Evolutionary conservation across 2,113 vertebrate species (phyloP), one percentile per base, ranked within the genome.

Genomic region (Gasterosteus nipponicus): DNA sequence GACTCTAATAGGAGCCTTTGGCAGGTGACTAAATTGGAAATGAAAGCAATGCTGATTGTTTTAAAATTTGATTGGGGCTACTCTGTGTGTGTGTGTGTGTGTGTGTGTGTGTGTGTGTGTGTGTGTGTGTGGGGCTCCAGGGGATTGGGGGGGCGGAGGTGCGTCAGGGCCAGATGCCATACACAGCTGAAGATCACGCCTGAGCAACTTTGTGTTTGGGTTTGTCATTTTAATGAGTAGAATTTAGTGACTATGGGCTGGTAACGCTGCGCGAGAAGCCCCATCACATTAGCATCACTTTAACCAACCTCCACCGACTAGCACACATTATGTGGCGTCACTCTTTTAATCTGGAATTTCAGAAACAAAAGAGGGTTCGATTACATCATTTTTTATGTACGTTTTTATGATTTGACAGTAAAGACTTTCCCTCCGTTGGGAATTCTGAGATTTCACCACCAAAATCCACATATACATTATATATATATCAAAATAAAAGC

Each of bases 221-320:
- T 94, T 94, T 94, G 93, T 94, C 94, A 93, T 92, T 93, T 94
- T 95, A 95, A 95, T 95, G 94, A 94, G 93, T 90, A 94, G 91
- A 94, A 94, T 94, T 95, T 94, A 95, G 94, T 93, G 93, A 93
- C 92, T 93, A 80, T 91, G 84, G 90, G 91, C 92, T 89, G 90
- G 87, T 91, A 90, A 89, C 89, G 82, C 92, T 83, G 88, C 85
- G 86, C 89, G 89, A 92, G 92, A 91, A 91, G 91, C 90, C 91
- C 89, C 91, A 89, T 92, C 91, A 92, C 91, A 89, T 91, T 92
- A 93, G 80, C 90, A 79, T 93, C 90, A 89, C 89, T 89, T 89
- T 85, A 81, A 86, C 85, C 84, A 86, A 90, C 80, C 79, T 88
- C 86, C 82, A 82, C 78, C 76, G 65, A 77, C 87, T 81, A 62